Base-by-base conservation (phyloP, 2,797 vertebrate species). In the Podargus strigoides region DNA sequence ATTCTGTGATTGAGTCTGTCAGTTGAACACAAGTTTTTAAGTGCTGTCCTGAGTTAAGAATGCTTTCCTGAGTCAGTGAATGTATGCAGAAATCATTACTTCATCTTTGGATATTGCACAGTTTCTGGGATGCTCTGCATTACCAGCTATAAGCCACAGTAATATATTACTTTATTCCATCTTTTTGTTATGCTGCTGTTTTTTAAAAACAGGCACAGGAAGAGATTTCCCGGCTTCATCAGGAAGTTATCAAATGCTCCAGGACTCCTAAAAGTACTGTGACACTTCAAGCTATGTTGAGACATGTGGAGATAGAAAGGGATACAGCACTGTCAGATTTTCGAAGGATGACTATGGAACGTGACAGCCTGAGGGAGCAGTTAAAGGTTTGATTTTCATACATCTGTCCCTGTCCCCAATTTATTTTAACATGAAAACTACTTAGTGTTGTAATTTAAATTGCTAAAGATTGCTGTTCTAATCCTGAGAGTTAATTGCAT, bases 361-460 rank as follows among this genome's bases (percentile, higher is more conserved):
- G 89, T 64, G 98, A 98, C 79, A 98, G 98, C 88, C 97, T 98
- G 80, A 97, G 97, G 90, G 97, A 98, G 91, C 97, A 98, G 91
- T 96, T 98, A 80, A 97, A 98, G 98, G 98, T 98, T 82, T 85
- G 92, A 63, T 82, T 39, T 87, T 74, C 79, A n/a, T n/a, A n/a
- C n/a, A n/a, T n/a, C n/a, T n/a, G n/a, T 34, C 67, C 22, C 60
- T 4, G 37, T 30, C 34, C 24, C 11, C 30, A 26, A 11, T 21
- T 79, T 86, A 60, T 77, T 85, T 77, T 84, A 81, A 67, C 14
- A 27, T 27, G 23, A 64, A 47, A 68, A 60, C 46, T 87, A 47
- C 36, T 59, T 78, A 79, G 30, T 78, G 64, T 4, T 64, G 32
- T 85, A 74, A 68, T 86, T 81, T 72, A 84, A 62, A 30, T 84